A percentile compares a stretch with the other conserved stretches of the same genome.
Conservation (phyloP, 2,888 invertebrate species). For the Caradrina kadenii region DNA sequence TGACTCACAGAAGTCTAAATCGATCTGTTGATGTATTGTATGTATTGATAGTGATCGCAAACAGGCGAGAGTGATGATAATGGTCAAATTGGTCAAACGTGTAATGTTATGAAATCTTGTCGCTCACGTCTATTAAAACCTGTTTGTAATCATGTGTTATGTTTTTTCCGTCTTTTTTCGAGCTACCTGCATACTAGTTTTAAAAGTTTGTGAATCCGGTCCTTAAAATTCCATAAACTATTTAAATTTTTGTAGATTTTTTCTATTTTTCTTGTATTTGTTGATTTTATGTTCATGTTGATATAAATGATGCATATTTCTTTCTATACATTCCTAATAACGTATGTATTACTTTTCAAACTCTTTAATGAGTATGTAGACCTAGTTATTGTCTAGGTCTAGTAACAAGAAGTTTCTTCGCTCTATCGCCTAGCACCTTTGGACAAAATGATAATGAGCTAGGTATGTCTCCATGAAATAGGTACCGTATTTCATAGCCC, state of each 20-base stretch:
- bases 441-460: too few species aligned
- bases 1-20: constrained; percentile 36
- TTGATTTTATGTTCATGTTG: too few species aligned
- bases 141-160: constrained; percentile 6
- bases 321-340: too few species aligned
- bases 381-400: background rate
- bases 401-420: background rate
- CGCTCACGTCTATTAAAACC: constrained; percentile 21
- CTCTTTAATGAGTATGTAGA: too few species aligned
- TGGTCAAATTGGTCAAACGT: constrained; percentile 9
- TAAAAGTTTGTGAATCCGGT: background rate
- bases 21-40: constrained; percentile 1
- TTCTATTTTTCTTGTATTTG: too few species aligned
- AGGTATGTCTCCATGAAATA: too few species aligned
- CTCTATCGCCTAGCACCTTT: background rate
- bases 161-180: background rate
- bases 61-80: constrained; percentile 1
- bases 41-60: constrained; percentile 6
- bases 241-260: too few species aligned
- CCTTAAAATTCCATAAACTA: too few species aligned
- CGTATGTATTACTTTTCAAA: too few species aligned
- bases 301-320: too few species aligned
- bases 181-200: background rate
- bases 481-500: too few species aligned
- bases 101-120: constrained; percentile 30